phyloP scores from a whole-genome alignment of 1,140 invertebrate genomes.

The Aphelinus certus region DNA sequence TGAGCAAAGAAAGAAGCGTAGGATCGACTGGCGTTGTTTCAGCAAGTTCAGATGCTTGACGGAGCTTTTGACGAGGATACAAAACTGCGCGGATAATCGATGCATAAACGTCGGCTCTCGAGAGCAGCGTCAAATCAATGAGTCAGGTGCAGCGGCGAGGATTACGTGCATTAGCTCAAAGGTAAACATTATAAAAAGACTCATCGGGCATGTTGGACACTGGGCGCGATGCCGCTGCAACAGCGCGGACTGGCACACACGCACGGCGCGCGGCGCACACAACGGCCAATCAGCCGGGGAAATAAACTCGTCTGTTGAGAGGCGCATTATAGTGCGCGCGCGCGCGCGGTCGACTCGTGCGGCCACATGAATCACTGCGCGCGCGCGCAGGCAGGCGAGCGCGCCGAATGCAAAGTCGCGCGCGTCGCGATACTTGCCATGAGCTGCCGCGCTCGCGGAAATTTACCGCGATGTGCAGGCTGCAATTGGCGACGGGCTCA shows the following conservation, averaged over 20 bases:
- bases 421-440: not conserved
- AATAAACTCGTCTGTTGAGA: not conserved
- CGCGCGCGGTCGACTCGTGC: not conserved
- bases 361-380: constrained; percentile 21
- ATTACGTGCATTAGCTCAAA: constrained; percentile 10
- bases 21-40: no score
- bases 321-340: not conserved
- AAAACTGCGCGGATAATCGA: no score
- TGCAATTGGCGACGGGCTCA: no score
- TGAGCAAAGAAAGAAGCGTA: no score
- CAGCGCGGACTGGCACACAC: no score
- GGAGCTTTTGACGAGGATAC: no score
- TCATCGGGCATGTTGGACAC: not conserved
- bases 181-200: constrained; percentile 19
- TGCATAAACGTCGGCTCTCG: not conserved
- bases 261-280: no score
- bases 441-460: constrained; percentile 5
- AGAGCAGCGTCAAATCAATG: constrained; percentile 11
- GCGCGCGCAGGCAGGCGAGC: not conserved
- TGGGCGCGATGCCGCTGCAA: no score
- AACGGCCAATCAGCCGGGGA: not conserved
- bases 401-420: constrained; percentile 38
- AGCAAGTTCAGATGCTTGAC: no score
- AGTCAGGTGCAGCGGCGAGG: not conserved
- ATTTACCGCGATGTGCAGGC: not conserved